Percentiles rank a stretch among this genome's conserved stretches.
Evolutionary conservation across 2,888 invertebrate species (phyloP).

Genomic region (Sphinx pinastri): DNA sequence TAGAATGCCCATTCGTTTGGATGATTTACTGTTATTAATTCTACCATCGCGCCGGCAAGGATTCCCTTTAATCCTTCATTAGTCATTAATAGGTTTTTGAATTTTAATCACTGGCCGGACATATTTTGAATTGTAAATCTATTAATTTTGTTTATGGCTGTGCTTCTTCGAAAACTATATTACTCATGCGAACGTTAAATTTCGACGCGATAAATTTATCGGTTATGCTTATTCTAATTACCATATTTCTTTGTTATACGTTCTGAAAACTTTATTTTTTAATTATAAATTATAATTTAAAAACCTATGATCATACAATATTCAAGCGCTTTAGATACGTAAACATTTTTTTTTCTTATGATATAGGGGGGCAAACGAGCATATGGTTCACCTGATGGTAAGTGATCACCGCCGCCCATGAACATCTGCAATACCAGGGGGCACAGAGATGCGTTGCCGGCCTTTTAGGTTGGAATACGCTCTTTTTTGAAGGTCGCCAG

Average conservation of each 20-base stretch:
- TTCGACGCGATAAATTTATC: background rate
- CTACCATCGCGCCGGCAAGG: slow-evolving; percentile 47
- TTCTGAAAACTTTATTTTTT: background rate
- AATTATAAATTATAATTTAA: background rate
- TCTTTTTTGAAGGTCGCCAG: too few species aligned
- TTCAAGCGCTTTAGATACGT: too few species aligned
- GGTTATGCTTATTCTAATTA: background rate
- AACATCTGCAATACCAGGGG: too few species aligned
- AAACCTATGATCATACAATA: background rate
- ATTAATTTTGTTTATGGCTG: slow-evolving; percentile 43
- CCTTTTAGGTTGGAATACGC: too few species aligned
- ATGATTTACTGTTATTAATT: slow-evolving; percentile 73
- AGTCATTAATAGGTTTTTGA: slow-evolving; percentile 71
- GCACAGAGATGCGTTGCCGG: too few species aligned
- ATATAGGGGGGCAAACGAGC: too few species aligned
- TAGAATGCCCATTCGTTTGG: slow-evolving; percentile 59
- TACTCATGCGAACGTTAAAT: slow-evolving; percentile 5
- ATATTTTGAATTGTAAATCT: slow-evolving; percentile 32
- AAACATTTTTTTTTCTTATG: too few species aligned
- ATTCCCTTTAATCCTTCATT: slow-evolving; percentile 65
- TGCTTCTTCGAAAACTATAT: slow-evolving; percentile 33
- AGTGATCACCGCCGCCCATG: too few species aligned
- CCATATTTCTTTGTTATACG: background rate
- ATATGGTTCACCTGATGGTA: too few species aligned
- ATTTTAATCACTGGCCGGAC: slow-evolving; percentile 55